Percentiles rank a stretch among this genome's conserved stretches.
Conservation (phyloP, 2,797 vertebrate species). For the Sciurus vulgaris region DNA sequence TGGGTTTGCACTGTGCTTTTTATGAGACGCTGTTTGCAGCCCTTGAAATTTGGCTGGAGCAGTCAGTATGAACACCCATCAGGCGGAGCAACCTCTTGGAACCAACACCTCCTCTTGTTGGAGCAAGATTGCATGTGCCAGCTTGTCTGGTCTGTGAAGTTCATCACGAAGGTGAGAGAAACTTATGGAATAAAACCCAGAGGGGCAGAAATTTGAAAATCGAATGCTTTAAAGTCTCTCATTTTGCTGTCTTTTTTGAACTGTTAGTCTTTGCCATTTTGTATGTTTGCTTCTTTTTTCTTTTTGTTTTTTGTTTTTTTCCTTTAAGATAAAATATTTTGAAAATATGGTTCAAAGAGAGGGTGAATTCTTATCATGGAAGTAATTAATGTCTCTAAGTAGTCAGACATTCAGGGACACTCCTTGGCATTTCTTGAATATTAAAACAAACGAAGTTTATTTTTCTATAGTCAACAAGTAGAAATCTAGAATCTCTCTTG, state of each 20-base stretch:
- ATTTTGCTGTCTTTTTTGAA: slow-evolving; percentile 2
- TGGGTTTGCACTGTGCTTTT: slow-evolving; percentile 42
- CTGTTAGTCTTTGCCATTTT: background rate
- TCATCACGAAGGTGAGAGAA: slow-evolving; percentile 4
- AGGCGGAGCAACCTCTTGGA: background rate
- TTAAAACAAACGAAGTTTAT: slow-evolving; percentile 20
- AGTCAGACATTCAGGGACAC: background rate
- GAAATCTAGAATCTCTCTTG: background rate
- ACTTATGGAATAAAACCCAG: background rate
- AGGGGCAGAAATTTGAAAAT: slow-evolving; percentile 32
- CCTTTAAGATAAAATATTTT: slow-evolving; percentile 56
- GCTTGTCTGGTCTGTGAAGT: slow-evolving; percentile 52
- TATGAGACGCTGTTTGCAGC: background rate
- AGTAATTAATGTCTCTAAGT: slow-evolving; percentile 45
- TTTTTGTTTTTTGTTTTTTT: background rate
- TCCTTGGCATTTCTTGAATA: background rate
- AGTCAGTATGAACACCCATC: slow-evolving; percentile 22
- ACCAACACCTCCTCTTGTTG: background rate
- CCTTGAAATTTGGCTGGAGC: background rate
- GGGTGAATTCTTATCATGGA: slow-evolving; percentile 1
- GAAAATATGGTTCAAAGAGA: background rate
- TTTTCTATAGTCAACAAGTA: slow-evolving; percentile 15
- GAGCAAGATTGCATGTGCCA: background rate
- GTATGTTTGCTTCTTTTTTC: background rate
- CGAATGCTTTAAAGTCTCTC: background rate